Evolutionary conservation across 2,888 invertebrate species (phyloP).

Genomic region (Cepaea hortensis): DNA sequence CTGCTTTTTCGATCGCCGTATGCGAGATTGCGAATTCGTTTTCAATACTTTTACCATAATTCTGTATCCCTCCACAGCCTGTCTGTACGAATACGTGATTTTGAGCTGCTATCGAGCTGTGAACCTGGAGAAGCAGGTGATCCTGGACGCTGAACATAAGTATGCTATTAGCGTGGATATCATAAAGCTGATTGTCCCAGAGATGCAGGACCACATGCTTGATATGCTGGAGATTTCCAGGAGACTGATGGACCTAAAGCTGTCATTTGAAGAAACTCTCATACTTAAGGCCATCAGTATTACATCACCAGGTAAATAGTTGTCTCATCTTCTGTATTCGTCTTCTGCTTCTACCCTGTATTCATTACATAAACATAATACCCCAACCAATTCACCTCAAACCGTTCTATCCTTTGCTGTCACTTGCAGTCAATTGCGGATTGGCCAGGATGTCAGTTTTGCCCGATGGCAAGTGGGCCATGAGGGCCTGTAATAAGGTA

Average conservation of each 20-base stretch:
- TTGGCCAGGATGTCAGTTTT: too few relatives aligned
- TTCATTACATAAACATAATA: background rate
- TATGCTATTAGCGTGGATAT: background rate
- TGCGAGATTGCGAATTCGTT: too few relatives aligned
- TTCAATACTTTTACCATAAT: too few relatives aligned
- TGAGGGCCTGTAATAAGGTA: too few relatives aligned
- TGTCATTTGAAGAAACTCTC: conserved; percentile 26
- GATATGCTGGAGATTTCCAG: conserved; percentile 9
- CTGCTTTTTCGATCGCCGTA: too few relatives aligned
- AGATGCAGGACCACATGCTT: background rate
- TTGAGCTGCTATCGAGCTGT: conserved; percentile 20
- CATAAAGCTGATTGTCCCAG: background rate
- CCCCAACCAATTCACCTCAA: background rate
- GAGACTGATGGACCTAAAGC: conserved; percentile 23
- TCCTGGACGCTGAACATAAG: conserved; percentile 26
- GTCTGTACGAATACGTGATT: conserved; percentile 24
- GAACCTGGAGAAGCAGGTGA: conserved; percentile 21
- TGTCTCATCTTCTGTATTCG: background rate
- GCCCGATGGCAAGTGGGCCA: too few relatives aligned
- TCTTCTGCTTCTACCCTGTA: background rate
- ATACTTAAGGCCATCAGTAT: conserved; percentile 39
- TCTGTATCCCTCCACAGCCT: background rate
- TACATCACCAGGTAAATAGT: conserved; percentile 28
- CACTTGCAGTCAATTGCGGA: too few relatives aligned
- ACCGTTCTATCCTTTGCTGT: background rate